phyloP scores from a whole-genome alignment of 2,888 invertebrate species.

The Eudasyphora cyanicolor region DNA sequence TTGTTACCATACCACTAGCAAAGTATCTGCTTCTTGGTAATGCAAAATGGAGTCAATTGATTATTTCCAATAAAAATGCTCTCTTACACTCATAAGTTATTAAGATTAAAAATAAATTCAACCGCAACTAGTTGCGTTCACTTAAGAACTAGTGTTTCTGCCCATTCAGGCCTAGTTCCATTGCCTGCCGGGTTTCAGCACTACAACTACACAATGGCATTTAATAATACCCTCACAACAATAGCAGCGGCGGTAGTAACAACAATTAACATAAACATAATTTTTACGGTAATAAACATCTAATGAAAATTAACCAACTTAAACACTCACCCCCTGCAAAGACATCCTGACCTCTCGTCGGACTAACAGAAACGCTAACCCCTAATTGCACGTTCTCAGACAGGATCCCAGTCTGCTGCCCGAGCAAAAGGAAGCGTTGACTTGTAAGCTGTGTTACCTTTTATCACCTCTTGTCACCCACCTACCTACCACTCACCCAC shows the following conservation, averaged over 20 bases:
- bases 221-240: conserved; percentile 41
- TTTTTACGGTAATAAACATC: conserved; percentile 67
- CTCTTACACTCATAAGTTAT: too few species aligned
- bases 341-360: background rate
- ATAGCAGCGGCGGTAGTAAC: conserved; percentile 63
- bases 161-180: background rate
- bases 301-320: conserved; percentile 63
- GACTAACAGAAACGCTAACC: background rate
- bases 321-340: conserved; percentile 18
- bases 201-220: background rate
- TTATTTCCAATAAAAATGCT: too few species aligned
- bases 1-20: too few species aligned
- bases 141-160: too few species aligned
- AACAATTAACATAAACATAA: conserved; percentile 77
- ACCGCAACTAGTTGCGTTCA: too few species aligned
- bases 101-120: too few species aligned
- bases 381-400: background rate
- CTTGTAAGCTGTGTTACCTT: conserved; percentile 76
- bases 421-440: conserved; percentile 71
- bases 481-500: conserved; percentile 27
- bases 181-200: background rate
- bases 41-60: too few species aligned
- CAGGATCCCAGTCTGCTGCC: background rate
- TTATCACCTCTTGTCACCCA: conserved; percentile 60
- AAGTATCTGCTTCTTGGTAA: too few species aligned